A percentile compares a stretch with the other conserved stretches of the same genome.
phyloP scores from a whole-genome alignment of 2,113 vertebrate genomes.

The Bufo bufo region DNA sequence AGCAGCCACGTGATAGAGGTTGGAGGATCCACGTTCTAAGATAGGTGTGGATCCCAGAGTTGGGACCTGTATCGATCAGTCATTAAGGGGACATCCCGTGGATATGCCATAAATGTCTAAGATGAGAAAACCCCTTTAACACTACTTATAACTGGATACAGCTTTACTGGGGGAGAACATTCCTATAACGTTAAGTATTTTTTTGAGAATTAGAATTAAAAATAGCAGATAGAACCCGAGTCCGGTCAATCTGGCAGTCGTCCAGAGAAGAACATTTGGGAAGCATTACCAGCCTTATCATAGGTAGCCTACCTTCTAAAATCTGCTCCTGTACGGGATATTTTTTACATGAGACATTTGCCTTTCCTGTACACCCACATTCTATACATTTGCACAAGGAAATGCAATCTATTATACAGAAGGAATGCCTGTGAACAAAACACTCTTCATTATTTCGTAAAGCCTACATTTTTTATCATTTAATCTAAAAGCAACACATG shows the following conservation, averaged over 20 bases:
- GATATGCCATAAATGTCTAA: too few relatives aligned
- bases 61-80: too few relatives aligned
- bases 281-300: slow-evolving; percentile 81
- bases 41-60: too few relatives aligned
- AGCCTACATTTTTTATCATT: neutral
- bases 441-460: neutral
- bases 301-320: slow-evolving; percentile 75
- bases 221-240: slow-evolving; percentile 71
- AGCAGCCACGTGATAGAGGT: too few relatives aligned
- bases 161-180: slow-evolving; percentile 77
- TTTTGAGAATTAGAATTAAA: slow-evolving; percentile 78
- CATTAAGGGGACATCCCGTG: too few relatives aligned
- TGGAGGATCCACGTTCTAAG: too few relatives aligned
- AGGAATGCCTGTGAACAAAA: neutral
- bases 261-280: slow-evolving; percentile 78
- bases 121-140: slow-evolving; percentile 60
- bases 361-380: slow-evolving; percentile 58
- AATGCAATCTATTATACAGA: slow-evolving; percentile 22
- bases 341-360: slow-evolving; percentile 80
- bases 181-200: slow-evolving; percentile 71
- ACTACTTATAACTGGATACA: slow-evolving; percentile 85
- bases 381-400: slow-evolving; percentile 14
- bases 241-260: slow-evolving; percentile 69
- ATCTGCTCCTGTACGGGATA: slow-evolving; percentile 81
- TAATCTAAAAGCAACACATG: slow-evolving; percentile 9